Evolutionary conservation across 2,113 vertebrate genomes (phyloP).

Genomic region (Patagioenas fasciata): DNA sequence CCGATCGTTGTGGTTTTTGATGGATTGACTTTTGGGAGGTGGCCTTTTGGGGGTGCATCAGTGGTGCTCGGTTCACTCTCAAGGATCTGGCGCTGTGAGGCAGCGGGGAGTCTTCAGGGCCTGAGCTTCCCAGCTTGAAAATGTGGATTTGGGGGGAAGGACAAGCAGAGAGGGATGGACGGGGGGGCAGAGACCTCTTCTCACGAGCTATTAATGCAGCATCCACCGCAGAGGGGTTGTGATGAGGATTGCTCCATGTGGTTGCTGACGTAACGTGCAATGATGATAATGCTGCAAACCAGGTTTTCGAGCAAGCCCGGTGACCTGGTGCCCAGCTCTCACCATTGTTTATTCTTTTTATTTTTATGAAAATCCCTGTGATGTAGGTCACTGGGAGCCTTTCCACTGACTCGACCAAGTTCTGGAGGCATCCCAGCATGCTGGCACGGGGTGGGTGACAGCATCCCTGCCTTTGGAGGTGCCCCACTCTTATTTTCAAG

Average conservation of each 20-base stretch:
- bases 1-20: background rate
- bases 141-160: background rate
- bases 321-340: background rate
- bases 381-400: background rate
- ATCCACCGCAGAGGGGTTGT: fast-evolving
- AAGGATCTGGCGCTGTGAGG: background rate
- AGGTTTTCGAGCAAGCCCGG: background rate
- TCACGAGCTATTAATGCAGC: fast-evolving
- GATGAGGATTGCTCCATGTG: fast-evolving
- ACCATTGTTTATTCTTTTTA: background rate
- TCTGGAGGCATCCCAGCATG: background rate
- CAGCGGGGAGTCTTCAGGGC: background rate
- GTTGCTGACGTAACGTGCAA: fast-evolving
- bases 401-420: background rate
- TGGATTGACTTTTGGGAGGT: background rate
- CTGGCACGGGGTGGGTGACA: background rate
- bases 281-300: background rate
- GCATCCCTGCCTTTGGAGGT: background rate
- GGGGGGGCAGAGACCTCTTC: background rate
- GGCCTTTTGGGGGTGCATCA: background rate
- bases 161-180: background rate
- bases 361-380: background rate
- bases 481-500: background rate
- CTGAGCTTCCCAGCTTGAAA: background rate
- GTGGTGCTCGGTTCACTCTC: background rate